Evolutionary conservation across 1,140 invertebrate genomes (phyloP), one percentile per base, ranked within the genome.

Genomic region (Pseudomyrmex concolor): DNA sequence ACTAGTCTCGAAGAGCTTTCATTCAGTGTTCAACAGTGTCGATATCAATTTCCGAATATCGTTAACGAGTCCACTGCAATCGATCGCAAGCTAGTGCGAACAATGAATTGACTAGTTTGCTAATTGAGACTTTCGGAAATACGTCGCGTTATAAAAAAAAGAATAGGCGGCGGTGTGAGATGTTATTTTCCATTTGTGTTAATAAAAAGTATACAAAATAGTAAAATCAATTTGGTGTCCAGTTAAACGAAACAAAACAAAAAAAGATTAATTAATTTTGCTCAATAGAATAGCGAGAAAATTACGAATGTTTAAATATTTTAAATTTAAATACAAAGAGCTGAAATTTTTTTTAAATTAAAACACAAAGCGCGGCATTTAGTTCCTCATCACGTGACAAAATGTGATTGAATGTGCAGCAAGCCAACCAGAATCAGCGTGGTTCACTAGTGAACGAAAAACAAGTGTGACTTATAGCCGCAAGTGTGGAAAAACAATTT

Each of bases 11-110:
- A n/a, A 2, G 7, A 15, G 45, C 22, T 72, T 72, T 62, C 68
- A 71, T 81, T 82, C 78, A 45, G 78, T 22, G 43, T 34, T 72
- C 55, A 17, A 73, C 48, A 19, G 78, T 72, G 45, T 12, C 25
- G 67, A 62, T 50, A 74, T 82, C 78, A 82, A 17, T 70, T 80
- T 71, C 15, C 54, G 66, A 57, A 68, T 78, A 70, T 70, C 19
- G 34, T 78, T 70, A 71, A 59, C 76, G 15, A 68, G 63, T 70
- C 19, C 34, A 66, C 62, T 62, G 25, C 25, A 43, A 77, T 78
- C 43, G 19, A 71, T 60, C 19, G 43, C 54, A 50, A 50, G n/a
- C 76, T 45, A 78, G 51, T 70, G 51, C 57, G 48, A 60, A 70
- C 54, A 66, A 71, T 60, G 54, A 59, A 80, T 71, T 59, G 34